Percentiles rank a stretch among this genome's conserved stretches.
Conservation (phyloP, 2,888 invertebrate genomes). For the Sphaeridia pumilis region DNA sequence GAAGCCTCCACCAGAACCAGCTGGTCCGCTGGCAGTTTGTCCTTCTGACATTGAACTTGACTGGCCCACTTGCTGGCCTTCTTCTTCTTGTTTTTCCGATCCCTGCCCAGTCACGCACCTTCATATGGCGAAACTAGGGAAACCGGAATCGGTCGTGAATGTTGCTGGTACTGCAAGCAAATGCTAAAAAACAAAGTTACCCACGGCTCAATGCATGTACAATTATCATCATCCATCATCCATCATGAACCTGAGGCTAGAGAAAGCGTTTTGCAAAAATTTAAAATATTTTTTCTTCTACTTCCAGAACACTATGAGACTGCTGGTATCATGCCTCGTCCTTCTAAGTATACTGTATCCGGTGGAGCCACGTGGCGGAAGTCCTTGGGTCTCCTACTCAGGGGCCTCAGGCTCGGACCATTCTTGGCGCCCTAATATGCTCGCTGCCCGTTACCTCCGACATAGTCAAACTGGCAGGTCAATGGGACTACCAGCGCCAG, state of each 20-base stretch:
- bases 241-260: too few species aligned
- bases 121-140: too few species aligned
- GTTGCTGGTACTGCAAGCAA: too few species aligned
- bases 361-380: not conserved
- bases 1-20: not conserved
- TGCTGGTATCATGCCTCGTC: not conserved
- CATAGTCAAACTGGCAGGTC: not conserved
- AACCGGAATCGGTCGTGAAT: too few species aligned
- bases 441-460: conserved; percentile 10
- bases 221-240: too few species aligned
- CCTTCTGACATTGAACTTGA: conserved; percentile 18
- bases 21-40: conserved; percentile 8
- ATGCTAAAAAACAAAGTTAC: too few species aligned
- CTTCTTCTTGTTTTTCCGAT: too few species aligned
- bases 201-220: too few species aligned
- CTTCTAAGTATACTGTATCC: not conserved
- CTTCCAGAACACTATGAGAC: not conserved
- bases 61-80: conserved; percentile 10
- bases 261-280: too few species aligned
- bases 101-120: too few species aligned
- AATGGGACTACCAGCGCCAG: not conserved
- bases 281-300: not conserved
- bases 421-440: conserved; percentile 24
- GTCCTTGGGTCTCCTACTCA: not conserved
- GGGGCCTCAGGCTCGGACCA: conserved; percentile 7